Base-by-base conservation (phyloP, 2,888 invertebrate species). In the Bugulina stolonifera region DNA sequence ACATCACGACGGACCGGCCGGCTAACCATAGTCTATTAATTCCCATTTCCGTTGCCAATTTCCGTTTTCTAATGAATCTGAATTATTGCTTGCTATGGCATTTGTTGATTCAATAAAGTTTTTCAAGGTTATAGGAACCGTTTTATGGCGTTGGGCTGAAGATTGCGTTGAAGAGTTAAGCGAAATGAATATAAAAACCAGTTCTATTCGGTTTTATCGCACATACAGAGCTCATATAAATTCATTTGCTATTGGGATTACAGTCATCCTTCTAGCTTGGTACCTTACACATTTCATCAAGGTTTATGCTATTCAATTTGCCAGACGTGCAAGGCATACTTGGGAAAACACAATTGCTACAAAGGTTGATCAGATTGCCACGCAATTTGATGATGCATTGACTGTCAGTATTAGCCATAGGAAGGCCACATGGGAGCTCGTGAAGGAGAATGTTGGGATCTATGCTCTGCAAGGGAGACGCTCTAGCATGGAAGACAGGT, bases 401-500 rank as follows among this genome's bases (percentile, higher is more conserved):
- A n/a, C 54, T n/a, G 71, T 57, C 1, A 18, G 18, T 43, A n/a
- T n/a, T n/a, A 77, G 76, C 64, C 76, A 76, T 54, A 76, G 73
- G 5, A 79, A 77, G 72, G 78, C 79, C 0, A 81, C 82, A 1
- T 94, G 94, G 93, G 91, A 93, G 80, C 86, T 91, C 74, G 89
- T 89, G 80, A 89, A 90, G 70, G 88, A 89, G 3, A 87, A 90
- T 75, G 90, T 92, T 77, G 92, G 93, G 35, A 93, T 91, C 58
- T 95, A 91, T 85, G 94, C 95, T 35, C 89, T 96, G 75, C 92
- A 93, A 85, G 96, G 96, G 1, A 88, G 93, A 76, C 87, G 95
- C 80, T 90, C 91, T 75, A 91, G 91, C 77, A 96, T 96, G 95
- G 96, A 96, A 87, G 95, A 96, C 85, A 88, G 94, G 80, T 95